These are phyloP conservation scores for Halcyon badia DNA, from an alignment of 2,797 vertebrate species.

Conservation along the genomic window DNA sequence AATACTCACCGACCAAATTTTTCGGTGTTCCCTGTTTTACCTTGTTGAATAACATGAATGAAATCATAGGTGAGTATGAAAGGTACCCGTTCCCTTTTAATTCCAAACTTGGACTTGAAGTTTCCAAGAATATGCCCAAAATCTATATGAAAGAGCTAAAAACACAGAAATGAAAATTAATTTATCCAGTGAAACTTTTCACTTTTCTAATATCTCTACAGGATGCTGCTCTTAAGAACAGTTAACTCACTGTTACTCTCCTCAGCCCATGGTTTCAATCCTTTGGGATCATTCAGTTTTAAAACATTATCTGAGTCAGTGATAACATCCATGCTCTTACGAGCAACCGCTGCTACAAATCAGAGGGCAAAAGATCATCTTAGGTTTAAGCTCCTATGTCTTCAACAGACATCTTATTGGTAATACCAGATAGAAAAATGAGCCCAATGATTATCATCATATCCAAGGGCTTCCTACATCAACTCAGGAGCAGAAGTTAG, in stretches of 20 bases:
- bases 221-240: neutral
- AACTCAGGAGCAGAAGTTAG: neutral
- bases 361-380: neutral
- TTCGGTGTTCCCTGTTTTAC: conserved; percentile 96
- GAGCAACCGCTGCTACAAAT: neutral
- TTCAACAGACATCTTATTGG: neutral
- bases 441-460: neutral
- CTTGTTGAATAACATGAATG: conserved; percentile 99
- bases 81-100: conserved; percentile 97
- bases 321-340: accelerated
- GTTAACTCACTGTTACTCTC: neutral
- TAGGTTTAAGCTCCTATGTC: neutral
- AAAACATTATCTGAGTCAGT: neutral
- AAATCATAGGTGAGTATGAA: conserved; percentile 99
- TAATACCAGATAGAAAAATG: neutral
- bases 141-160: conserved; percentile 98
- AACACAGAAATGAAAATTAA: conserved; percentile 17
- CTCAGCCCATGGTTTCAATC: neutral
- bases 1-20: conserved; percentile 93
- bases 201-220: neutral
- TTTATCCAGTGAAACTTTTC: neutral
- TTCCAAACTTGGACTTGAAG: conserved; percentile 99
- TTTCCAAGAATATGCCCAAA: conserved; percentile 99
- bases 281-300: neutral
- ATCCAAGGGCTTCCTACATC: neutral